Conservation (phyloP, 1,140 invertebrate genomes). For the Pachypsylla venusta region DNA sequence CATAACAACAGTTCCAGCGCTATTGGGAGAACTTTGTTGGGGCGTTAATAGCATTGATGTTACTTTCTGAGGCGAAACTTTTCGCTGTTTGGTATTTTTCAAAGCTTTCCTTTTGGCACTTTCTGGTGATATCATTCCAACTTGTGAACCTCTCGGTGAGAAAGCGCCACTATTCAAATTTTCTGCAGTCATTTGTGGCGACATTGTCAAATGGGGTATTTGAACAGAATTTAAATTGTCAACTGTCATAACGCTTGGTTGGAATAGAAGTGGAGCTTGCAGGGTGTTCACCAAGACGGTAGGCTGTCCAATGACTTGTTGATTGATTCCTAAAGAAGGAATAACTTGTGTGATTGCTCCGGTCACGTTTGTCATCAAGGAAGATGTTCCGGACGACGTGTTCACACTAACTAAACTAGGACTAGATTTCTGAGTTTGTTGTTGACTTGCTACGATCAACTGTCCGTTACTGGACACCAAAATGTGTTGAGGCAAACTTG, state of each 20-base stretch:
- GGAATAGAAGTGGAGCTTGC: slow-evolving; percentile 56
- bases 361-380: slow-evolving; percentile 52
- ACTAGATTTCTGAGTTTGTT: slow-evolving; percentile 38
- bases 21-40: slow-evolving; percentile 37
- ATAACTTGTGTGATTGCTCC: slow-evolving; percentile 44
- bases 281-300: slow-evolving; percentile 68
- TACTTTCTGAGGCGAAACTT: slow-evolving; percentile 48
- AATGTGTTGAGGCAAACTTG: slow-evolving; percentile 44
- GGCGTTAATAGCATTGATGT: slow-evolving; percentile 52
- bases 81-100: slow-evolving; percentile 50
- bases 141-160: slow-evolving; percentile 30
- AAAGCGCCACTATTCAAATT: slow-evolving; percentile 18
- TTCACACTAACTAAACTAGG: slow-evolving; percentile 42
- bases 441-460: slow-evolving; percentile 44
- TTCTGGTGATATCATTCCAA: slow-evolving; percentile 47
- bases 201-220: slow-evolving; percentile 37
- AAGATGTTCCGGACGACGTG: slow-evolving; percentile 50
- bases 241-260: slow-evolving; percentile 49
- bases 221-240: slow-evolving; percentile 50
- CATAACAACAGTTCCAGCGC: slow-evolving; percentile 16
- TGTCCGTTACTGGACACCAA: slow-evolving; percentile 56
- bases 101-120: slow-evolving; percentile 41
- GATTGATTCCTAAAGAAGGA: slow-evolving; percentile 35
- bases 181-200: slow-evolving; percentile 27
- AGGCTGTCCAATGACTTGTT: slow-evolving; percentile 52